Evolutionary conservation across 2,797 vertebrate species (phyloP), one percentile per base, ranked within the genome.

Genomic region (Chromis chromis): DNA sequence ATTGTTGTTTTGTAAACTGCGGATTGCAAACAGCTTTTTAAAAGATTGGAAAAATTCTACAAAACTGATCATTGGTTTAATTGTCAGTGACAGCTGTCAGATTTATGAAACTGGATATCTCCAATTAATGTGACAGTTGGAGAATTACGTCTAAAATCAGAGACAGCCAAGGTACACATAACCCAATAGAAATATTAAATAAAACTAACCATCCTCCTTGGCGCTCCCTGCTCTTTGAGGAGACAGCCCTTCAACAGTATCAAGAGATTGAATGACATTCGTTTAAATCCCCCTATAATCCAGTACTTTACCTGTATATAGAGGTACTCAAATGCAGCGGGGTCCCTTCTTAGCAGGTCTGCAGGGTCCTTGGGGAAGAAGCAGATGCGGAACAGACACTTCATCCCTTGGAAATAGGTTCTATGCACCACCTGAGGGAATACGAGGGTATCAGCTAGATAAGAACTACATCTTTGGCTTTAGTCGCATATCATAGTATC

Each of bases 381-480:
- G 92, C 97, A 98, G 87, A 99, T 95, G 80, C 98, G 96, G 88
- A 99, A 99, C 82, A 99, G 96, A 94, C 98, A 99, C 93, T 95
- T 97, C 98, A 99, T 99, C 87, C 97, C 97, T 25, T 99, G 96
- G 92, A 99, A 99, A 90, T 99, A 98, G 60, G 97, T 99, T 94
- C 97, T 94, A 72, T 99, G 98, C 53, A 99, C 98, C 84, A 99
- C 98, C 98, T 99, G 88, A 56, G 77, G 78, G 70, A 80, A 91
- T 44, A 89, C 1, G n/a, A 76, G 27, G 24, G 3, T 65, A 39
- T 82, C 39, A 83, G 36, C 19, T 55, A 52, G 21, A 64, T 76
- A 76, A 69, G 54, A 57, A 49, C 44, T 36, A 27, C 17, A 71
- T 65, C 28, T 70, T 57, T 48, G 25, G 25, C 54, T 76, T 70